Evolutionary conservation across 2,113 vertebrate genomes (phyloP).

Genomic region (Nothocercus nigrocapillus): DNA sequence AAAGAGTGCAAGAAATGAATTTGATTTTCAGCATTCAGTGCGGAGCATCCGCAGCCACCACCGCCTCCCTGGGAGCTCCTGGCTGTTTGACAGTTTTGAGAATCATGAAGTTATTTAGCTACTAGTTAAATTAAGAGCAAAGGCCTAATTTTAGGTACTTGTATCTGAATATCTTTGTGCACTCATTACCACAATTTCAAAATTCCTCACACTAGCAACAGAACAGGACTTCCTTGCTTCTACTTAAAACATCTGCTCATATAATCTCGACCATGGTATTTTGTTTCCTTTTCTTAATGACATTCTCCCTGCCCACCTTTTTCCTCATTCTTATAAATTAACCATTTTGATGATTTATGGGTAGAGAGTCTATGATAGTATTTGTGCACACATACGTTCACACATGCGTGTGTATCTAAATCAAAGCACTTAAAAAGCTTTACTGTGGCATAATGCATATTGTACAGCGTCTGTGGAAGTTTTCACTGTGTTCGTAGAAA

Average conservation of each 20-base stretch:
- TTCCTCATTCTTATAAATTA: not conserved
- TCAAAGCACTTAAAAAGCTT: not conserved
- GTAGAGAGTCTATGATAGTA: not conserved
- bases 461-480: constrained; percentile 12
- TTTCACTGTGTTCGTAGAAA: constrained; percentile 35
- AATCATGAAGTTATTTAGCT: constrained; percentile 51
- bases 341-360: not conserved
- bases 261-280: not conserved
- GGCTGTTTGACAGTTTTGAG: constrained; percentile 48
- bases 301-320: not conserved
- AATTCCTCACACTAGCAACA: not conserved
- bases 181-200: not conserved
- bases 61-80: constrained; percentile 50
- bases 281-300: not conserved
- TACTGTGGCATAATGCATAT: not conserved
- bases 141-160: constrained; percentile 46
- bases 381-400: not conserved
- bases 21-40: constrained; percentile 27
- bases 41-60: constrained; percentile 31
- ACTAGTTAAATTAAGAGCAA: constrained; percentile 30
- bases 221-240: not conserved
- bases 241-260: not conserved
- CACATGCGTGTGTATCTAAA: not conserved
- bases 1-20: not conserved
- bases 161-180: constrained; percentile 1